These are phyloP conservation scores for Pogonocichla stellata DNA, from an alignment of 2,113 vertebrate species.

Conservation along the genomic window DNA sequence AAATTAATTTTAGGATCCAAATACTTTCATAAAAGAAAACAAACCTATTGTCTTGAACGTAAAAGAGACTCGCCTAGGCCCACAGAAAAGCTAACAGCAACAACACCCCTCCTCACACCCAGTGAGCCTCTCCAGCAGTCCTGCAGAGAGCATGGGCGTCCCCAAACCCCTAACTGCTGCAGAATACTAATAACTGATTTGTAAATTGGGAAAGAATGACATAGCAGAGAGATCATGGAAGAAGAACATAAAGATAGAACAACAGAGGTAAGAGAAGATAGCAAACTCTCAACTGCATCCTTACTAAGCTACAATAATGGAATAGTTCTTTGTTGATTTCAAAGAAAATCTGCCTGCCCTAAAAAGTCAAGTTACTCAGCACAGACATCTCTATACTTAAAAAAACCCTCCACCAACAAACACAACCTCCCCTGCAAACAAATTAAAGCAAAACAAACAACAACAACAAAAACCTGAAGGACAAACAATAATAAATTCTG, in stretches of 20 bases:
- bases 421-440: not conserved
- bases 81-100: not conserved
- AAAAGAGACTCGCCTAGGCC: not conserved
- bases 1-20: not conserved
- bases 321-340: not conserved
- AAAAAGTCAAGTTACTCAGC: not conserved
- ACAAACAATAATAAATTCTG: not conserved
- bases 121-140: not conserved
- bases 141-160: not conserved
- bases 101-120: rapidly evolving
- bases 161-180: rapidly evolving
- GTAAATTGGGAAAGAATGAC: not conserved
- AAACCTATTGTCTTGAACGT: not conserved
- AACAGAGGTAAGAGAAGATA: not conserved
- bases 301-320: not conserved
- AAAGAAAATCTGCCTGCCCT: not conserved
- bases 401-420: not conserved
- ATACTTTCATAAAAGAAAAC: not conserved
- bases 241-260: not conserved
- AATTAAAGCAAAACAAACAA: not conserved
- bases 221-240: not conserved
- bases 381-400: not conserved
- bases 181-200: not conserved
- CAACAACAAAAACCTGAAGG: not conserved
- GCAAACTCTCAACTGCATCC: not conserved